Evolutionary conservation across 64 coral and sea anemone genomes (phyloP), one percentile per base, ranked within the genome.

Genomic region (Pocillopora damicornis): DNA sequence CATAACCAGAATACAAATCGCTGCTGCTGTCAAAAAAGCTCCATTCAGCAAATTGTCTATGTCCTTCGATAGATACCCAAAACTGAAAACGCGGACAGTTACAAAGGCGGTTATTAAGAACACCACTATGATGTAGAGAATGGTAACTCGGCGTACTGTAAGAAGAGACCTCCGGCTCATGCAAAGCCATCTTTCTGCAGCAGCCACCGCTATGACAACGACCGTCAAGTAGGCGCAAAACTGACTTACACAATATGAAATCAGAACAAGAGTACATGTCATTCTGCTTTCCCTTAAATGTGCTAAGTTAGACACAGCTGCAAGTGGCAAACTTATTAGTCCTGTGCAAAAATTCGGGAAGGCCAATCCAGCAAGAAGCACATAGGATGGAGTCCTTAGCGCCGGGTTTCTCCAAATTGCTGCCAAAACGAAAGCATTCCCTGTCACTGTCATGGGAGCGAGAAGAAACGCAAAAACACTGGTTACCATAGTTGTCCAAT

Each of bases 401-500:
- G 75, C 38, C 35, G 75, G 75, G 13, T 76, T 76, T 17, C 36
- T 76, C 75, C 75, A 76, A 45, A 76, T 45, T 56, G 75, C 75
- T 8, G 75, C 75, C 36, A 76, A 51, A 51, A 76, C 51, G 0
- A 76, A 45, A 13, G 14, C 34, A 76, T 76, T 76, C 9, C 35
- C 75, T 45, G 15, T 37, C 13, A 76, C 36, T 76, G 75, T 15
- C 75, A 76, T 76, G 35, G 75, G 75, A 42, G 74, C 34, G 5
- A 76, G 34, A 76, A 76, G 74, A 16, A 16, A 16, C 35, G 15
- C 16, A 15, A 76, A 35, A 45, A 76, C 16, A 20, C 75, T 18
- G 37, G 5, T 16, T 76, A 18, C 25, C 14, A 76, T 5, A 16
- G 75, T 76, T 18, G 5, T 7, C 35, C 51, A 37, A 76, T 76